These are phyloP conservation scores for Mycetomoellerius zeteki DNA, from an alignment of 1,140 invertebrate species.

Conservation along the genomic window DNA sequence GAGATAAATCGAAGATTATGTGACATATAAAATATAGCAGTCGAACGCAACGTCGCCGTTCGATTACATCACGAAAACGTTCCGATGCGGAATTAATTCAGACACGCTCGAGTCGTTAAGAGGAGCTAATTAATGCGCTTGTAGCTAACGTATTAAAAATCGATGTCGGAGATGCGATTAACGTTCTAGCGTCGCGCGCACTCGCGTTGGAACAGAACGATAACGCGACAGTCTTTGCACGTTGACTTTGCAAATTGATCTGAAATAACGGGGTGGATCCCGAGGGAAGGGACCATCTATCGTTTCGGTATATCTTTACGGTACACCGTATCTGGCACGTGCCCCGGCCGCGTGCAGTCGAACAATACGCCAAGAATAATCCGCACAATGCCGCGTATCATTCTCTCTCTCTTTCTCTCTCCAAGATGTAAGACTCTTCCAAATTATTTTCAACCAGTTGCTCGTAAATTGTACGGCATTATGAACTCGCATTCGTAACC, in stretches of 20 bases:
- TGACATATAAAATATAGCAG: neutral
- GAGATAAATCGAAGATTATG: neutral
- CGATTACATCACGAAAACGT: slow-evolving; percentile 17
- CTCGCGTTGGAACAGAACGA: neutral
- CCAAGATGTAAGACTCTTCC: neutral
- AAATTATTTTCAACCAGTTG: slow-evolving; percentile 49
- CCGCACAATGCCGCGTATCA: neutral
- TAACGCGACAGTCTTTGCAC: neutral
- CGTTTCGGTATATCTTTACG: slow-evolving; percentile 54
- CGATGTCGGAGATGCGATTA: slow-evolving; percentile 15
- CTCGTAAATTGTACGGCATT: slow-evolving; percentile 33
- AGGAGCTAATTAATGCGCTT: slow-evolving; percentile 30
- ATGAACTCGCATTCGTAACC: slow-evolving; percentile 2
- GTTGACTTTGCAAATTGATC: slow-evolving; percentile 46
- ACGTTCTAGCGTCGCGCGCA: neutral
- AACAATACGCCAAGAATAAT: slow-evolving; percentile 53
- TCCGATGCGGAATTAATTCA: slow-evolving; percentile 40
- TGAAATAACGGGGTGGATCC: slow-evolving; percentile 53
- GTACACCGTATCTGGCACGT: slow-evolving; percentile 41
- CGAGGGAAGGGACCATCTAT: slow-evolving; percentile 20
- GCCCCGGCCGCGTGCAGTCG: slow-evolving; percentile 35
- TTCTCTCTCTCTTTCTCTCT: neutral
- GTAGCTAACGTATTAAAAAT: slow-evolving; percentile 27
- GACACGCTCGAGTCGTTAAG: neutral
- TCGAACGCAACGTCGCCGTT: neutral